Evolutionary conservation across 2,888 invertebrate species (phyloP), one percentile per base, ranked within the genome.

Genomic region (Carabus problematicus): DNA sequence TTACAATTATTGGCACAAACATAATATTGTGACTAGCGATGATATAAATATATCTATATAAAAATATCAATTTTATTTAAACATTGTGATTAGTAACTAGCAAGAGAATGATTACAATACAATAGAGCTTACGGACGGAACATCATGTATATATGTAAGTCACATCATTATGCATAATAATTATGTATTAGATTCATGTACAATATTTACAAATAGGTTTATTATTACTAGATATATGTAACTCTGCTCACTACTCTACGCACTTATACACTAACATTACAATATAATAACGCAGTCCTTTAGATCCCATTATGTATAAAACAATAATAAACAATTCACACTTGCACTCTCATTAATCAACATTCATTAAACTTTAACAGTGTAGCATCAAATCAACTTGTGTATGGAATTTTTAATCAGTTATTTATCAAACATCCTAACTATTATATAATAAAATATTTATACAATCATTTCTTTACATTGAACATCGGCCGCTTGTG

Each of bases 1-100:
- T 59, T 59, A 59, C 59, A 71, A 72, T 72, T 73, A 72, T 75
- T 76, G 75, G 75, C 75, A 76, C 75, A 75, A 75, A 75, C 71
- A 72, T 64, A 19, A 58, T 49, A 69, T 64, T 72, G 75, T 75
- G 75, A 75, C 75, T 75, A 75, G 75, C 73, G 66, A 72, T 72
- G 72, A 74, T 70, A 71, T 64, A 71, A 71, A 47, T 63, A 67
- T 70, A 69, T 66, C 47, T 56, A 16, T 62, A 68, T 66, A 61
- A 42, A 67, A 52, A 52, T 52, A 52, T 52, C 29, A 43, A 58
- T n/a, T 56, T 54, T 64, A 43, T 56, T 56, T 29, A 54, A 64
- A 11, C 19, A 56, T 64, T 52, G 62, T 64, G 60, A 69, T 52
- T 68, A 63, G 49, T 29, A 29, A 29, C 29, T 29, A 29, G 29